These are phyloP conservation scores for Ceyx margarethae DNA, from an alignment of 2,113 vertebrate genomes.

Conservation along the genomic window DNA sequence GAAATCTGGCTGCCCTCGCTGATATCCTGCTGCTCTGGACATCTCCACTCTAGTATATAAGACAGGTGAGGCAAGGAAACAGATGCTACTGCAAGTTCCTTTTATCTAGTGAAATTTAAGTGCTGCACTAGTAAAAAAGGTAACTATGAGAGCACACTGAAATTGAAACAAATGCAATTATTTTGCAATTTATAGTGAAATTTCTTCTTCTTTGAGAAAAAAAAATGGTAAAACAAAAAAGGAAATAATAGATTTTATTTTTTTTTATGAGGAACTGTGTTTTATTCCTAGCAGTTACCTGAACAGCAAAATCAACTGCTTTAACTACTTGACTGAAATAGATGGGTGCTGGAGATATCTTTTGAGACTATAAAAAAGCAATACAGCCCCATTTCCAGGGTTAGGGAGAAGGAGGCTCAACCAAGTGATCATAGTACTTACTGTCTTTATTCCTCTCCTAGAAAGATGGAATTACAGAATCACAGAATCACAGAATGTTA, in stretches of 20 bases:
- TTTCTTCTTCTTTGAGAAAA: not conserved
- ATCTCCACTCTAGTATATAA: not conserved
- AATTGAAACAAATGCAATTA: not conserved
- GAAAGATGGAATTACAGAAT: not conserved
- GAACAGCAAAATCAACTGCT: not conserved
- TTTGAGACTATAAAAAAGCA: not conserved
- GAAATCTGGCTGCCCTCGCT: slow-evolving; percentile 50
- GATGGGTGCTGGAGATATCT: not conserved
- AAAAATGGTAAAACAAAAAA: not conserved
- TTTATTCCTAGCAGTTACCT: not conserved
- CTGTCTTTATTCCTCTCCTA: not conserved
- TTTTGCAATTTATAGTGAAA: not conserved
- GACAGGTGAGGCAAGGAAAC: slow-evolving; percentile 23
- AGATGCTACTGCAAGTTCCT: slow-evolving; percentile 47
- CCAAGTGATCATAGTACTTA: not conserved
- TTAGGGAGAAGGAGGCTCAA: not conserved
- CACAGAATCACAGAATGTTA: too few relatives aligned
- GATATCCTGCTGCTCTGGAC: slow-evolving; percentile 44
- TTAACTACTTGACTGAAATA: not conserved
- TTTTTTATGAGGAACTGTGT: not conserved
- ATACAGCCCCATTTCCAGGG: not conserved
- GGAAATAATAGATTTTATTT: not conserved
- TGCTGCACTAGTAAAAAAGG: not conserved
- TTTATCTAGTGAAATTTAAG: not conserved
- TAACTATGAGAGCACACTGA: not conserved